Conservation (phyloP, 1,140 invertebrate species). For the Drosophila nasuta region DNA sequence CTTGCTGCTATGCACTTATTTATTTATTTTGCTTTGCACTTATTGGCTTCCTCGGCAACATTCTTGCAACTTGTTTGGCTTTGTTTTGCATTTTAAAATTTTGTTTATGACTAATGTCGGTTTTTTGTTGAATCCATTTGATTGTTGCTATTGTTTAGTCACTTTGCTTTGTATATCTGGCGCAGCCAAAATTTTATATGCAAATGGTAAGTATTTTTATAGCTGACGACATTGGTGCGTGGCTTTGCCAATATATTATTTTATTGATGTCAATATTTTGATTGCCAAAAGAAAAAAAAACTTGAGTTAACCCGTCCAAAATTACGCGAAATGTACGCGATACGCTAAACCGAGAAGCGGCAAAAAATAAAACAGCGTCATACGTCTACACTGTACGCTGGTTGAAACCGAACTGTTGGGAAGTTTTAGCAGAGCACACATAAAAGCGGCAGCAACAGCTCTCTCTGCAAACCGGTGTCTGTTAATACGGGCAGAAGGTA, state of each 20-base stretch:
- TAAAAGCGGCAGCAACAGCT: conserved; percentile 21
- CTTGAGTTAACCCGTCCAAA: conserved; percentile 16
- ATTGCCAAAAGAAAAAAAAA: conserved; percentile 11
- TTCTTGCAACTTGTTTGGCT: conserved; percentile 61
- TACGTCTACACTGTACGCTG: conserved; percentile 45
- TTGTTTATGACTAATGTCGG: conserved; percentile 62
- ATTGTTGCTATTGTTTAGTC: conserved; percentile 46
- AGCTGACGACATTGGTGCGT: conserved; percentile 51
- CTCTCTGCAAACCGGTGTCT: not conserved
- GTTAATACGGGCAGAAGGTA: not conserved
- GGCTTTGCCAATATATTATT: conserved; percentile 33
- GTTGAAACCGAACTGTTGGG: conserved; percentile 54
- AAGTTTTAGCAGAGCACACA: conserved; percentile 31
- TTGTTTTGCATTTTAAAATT: conserved; percentile 57
- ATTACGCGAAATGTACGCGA: conserved; percentile 63
- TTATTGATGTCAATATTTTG: conserved; percentile 33
- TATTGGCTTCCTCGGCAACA: conserved; percentile 70
- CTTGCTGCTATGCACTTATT: conserved; percentile 29
- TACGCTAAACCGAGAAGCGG: conserved; percentile 43
- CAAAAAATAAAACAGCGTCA: conserved; percentile 23
- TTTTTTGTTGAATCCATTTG: conserved; percentile 4
- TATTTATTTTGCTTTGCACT: conserved; percentile 68
- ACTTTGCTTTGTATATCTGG: conserved; percentile 51
- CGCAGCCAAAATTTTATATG: conserved; percentile 31
- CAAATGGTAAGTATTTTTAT: conserved; percentile 44